Percentiles rank a stretch among this genome's conserved stretches.
phyloP scores from a whole-genome alignment of 2,113 vertebrate species.

The sheep (Ovis aries) region DNA sequence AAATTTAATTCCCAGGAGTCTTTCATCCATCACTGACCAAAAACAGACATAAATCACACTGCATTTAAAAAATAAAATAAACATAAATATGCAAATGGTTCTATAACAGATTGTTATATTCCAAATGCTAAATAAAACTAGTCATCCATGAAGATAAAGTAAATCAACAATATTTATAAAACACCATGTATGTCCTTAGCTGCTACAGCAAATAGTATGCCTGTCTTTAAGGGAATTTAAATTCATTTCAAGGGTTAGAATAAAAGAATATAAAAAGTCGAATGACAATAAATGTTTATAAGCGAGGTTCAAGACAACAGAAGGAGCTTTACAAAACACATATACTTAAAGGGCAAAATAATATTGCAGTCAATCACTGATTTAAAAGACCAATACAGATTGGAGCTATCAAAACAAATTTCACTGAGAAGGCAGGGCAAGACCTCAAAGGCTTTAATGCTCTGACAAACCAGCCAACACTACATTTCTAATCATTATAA shows the following conservation, averaged over 20 bases:
- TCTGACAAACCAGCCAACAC: background rate
- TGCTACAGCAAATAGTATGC: background rate
- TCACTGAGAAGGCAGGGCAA: background rate
- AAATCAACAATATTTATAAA: conserved; percentile 11
- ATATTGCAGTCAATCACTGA: background rate
- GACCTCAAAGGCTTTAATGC: background rate
- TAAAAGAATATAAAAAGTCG: background rate
- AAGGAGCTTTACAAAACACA: background rate
- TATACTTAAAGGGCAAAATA: background rate
- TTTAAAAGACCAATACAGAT: background rate
- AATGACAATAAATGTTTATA: background rate
- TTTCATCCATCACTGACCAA: conserved; percentile 21
- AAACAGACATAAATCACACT: background rate
- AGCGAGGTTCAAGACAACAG: background rate
- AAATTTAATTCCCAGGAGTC: conserved; percentile 22
- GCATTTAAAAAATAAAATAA: conserved; percentile 18
- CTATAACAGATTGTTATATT: background rate
- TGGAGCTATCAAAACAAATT: background rate
- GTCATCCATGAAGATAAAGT: background rate
- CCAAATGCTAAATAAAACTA: conserved; percentile 9
- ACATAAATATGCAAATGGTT: background rate
- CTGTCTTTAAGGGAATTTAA: background rate
- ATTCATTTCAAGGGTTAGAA: background rate
- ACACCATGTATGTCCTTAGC: background rate
- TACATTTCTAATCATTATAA: background rate